Conservation (phyloP, 2,797 vertebrate species). For the Linurgus olivaceus region DNA sequence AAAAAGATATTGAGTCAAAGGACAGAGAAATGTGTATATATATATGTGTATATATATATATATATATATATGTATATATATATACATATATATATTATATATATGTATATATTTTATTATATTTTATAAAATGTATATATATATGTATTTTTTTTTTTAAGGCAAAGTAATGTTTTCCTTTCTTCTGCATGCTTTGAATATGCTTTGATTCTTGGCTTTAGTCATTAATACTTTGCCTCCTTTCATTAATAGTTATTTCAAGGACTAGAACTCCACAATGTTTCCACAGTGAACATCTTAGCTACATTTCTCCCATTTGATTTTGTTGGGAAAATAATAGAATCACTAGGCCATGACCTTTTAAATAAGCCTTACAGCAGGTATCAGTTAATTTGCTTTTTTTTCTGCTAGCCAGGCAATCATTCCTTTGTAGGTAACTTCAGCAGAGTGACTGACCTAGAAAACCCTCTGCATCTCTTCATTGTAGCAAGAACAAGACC, state of each 20-base stretch:
- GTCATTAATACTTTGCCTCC: background rate
- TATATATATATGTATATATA: no score
- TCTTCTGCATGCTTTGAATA: background rate
- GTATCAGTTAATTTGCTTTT: background rate
- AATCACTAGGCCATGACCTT: background rate
- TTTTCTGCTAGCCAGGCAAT: background rate
- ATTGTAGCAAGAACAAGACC: background rate
- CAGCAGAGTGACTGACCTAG: background rate
- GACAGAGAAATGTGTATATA: background rate
- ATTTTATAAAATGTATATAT: no score
- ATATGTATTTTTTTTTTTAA: background rate
- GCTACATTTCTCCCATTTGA: background rate
- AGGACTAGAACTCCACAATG: fast-evolving
- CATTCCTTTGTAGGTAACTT: background rate
- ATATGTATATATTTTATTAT: no score
- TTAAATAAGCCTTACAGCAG: background rate
- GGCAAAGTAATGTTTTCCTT: background rate
- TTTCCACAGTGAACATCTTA: background rate
- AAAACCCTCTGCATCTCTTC: background rate
- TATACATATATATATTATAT: background rate
- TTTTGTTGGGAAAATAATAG: background rate
- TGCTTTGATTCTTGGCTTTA: background rate
- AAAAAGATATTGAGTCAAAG: background rate
- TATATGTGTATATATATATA: no score
- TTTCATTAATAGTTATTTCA: background rate